A percentile compares a stretch with the other conserved stretches of the same genome.
Conservation (phyloP, 2,797 vertebrate genomes). For the Hozukius guyotensis region DNA sequence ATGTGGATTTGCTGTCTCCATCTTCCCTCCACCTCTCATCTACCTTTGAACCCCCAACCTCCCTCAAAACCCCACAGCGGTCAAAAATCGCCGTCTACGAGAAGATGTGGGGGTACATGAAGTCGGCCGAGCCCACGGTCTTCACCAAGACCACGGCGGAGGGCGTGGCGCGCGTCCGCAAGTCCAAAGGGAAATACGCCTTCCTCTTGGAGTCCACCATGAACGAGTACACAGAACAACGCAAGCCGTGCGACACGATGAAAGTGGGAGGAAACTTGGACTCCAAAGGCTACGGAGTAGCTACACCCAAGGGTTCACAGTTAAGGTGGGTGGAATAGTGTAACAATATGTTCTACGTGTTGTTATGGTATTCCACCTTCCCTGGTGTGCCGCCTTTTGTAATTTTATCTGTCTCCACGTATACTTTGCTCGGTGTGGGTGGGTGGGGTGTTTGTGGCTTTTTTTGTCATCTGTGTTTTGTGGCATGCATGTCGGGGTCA, state of each 20-base stretch:
- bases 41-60: constrained; percentile 32
- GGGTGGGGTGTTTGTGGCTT: constrained; percentile 45
- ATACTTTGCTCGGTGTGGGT: constrained; percentile 34
- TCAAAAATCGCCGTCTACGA: constrained; percentile 98
- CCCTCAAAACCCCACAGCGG: constrained; percentile 80
- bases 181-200: constrained; percentile 97
- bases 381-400: constrained; percentile 90
- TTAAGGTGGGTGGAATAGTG: constrained; percentile 99
- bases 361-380: constrained; percentile 99
- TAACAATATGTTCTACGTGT: constrained; percentile 96
- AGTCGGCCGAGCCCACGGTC: constrained; percentile 94
- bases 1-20: not conserved
- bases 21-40: constrained; percentile 11
- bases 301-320: constrained; percentile 97
- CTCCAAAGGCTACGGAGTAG: constrained; percentile 97
- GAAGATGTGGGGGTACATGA: constrained; percentile 99
- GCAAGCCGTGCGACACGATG: constrained; percentile 97
- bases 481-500: constrained; percentile 49
- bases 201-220: constrained; percentile 97
- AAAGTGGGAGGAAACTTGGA: constrained; percentile 98
- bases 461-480: constrained; percentile 53
- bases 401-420: constrained; percentile 60
- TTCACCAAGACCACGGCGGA: constrained; percentile 95
- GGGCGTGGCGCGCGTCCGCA: constrained; percentile 93
- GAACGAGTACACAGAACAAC: constrained; percentile 97